Base-by-base conservation (phyloP, 2,888 invertebrate genomes). In the Ormyrus labotus region DNA sequence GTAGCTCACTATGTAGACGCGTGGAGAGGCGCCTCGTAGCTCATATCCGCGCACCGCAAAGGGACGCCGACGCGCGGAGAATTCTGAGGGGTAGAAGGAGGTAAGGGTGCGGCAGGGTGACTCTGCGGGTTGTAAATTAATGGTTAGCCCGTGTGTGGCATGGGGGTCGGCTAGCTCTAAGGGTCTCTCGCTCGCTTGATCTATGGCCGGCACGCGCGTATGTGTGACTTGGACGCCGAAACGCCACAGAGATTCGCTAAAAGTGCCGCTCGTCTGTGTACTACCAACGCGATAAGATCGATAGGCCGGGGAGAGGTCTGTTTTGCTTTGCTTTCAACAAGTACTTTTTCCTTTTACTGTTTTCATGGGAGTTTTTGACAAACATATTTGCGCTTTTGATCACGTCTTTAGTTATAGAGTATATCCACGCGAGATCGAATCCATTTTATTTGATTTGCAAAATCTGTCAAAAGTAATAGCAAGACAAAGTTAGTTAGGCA, bases 101-200 rank as follows among this genome's bases (percentile, higher is more conserved):
- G 13, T n/a, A 47, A 64, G 6, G 48, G 57, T 83, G 84, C 84
- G 84, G 83, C 86, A 84, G 85, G 88, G 88, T 88, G 89, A 89
- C 88, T 88, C 89, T 88, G 88, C 85, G 89, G 89, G 88, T 89
- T 89, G 89, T 89, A 89, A 89, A 89, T 89, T 89, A 89, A 89
- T 89, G 89, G 89, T 89, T 87, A 87, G 87, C 86, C 87, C 86
- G 85, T 87, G 76, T 73, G 61, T 69, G 87, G 87, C 85, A 85
- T 84, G 85, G 83, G 86, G 86, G 85, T 84, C 50, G 57, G 13
- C 34, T 45, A 82, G 84, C 85, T 87, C 86, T 87, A 88, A 89
- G 88, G 89, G 88, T 88, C 85, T 64, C 61, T 13, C 34, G 34
- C 48, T 85, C 83, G 85, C 86, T 89, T 89, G 88, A 89, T 89